phyloP scores from a whole-genome alignment of 2,888 invertebrate genomes.

The Penaeus monodon region DNA sequence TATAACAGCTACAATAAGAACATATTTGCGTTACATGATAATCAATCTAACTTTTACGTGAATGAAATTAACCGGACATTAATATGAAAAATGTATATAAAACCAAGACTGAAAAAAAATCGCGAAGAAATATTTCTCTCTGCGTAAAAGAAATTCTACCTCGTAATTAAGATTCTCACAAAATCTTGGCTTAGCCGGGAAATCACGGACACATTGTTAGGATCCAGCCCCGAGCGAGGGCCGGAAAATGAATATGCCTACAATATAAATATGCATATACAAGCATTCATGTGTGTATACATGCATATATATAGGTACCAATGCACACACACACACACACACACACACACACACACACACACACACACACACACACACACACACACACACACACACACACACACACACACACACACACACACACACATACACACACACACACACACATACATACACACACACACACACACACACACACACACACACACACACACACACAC shows the following conservation, averaged over 20 bases:
- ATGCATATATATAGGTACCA: background rate
- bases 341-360: background rate
- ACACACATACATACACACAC: background rate
- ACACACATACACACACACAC: background rate
- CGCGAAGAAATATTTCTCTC: no score
- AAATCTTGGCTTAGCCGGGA: no score
- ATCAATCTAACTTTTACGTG: no score
- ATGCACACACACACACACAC: background rate
- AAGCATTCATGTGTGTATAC: background rate
- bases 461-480: background rate
- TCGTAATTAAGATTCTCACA: no score
- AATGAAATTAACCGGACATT: no score
- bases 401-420: background rate
- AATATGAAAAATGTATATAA: no score
- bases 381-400: constrained; percentile 5
- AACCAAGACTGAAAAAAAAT: no score
- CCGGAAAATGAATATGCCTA: background rate
- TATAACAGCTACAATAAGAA: no score
- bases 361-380: background rate
- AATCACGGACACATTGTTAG: no score
- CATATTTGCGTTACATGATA: no score
- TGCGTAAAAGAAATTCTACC: no score
- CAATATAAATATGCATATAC: background rate
- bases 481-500: background rate
- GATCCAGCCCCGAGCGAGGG: no score